Percentiles rank a stretch among this genome's conserved stretches.
Conservation (phyloP, 2,888 invertebrate genomes). For the Scaptomyza parva region DNA sequence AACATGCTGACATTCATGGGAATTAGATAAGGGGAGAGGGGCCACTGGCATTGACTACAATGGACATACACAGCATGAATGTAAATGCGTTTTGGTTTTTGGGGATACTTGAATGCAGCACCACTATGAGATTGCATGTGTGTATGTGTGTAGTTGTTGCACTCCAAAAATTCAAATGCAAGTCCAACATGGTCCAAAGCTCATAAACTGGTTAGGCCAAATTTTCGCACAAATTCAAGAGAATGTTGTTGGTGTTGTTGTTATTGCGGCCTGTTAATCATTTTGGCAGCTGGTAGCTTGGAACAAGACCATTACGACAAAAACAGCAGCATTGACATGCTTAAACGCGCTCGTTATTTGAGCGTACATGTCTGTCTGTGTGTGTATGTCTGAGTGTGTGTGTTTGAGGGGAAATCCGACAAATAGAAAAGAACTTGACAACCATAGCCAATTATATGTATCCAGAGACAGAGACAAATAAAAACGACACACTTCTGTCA, state of each 20-base stretch:
- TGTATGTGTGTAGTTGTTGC: conserved; percentile 1
- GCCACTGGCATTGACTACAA: conserved; percentile 44
- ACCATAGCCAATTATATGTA: conserved; percentile 44
- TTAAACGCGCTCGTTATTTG: conserved; percentile 58
- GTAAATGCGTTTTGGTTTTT: conserved; percentile 45
- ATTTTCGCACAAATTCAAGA: conserved; percentile 49
- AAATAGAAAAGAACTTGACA: neutral
- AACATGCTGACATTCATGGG: conserved; percentile 32
- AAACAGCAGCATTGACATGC: conserved; percentile 53
- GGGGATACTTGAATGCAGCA: conserved; percentile 47
- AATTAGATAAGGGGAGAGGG: neutral
- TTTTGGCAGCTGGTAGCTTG: conserved; percentile 47
- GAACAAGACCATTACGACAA: conserved; percentile 36
- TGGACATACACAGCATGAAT: conserved; percentile 50
- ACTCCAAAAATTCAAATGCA: conserved; percentile 56
- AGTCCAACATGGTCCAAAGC: conserved; percentile 38
- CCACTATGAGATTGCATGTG: conserved; percentile 1
- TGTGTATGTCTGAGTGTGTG: too few species aligned
- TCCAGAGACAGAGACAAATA: conserved; percentile 1
- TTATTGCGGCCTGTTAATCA: conserved; percentile 56
- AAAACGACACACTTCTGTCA: conserved; percentile 5
- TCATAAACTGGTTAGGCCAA: conserved; percentile 71
- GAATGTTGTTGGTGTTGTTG: conserved; percentile 31
- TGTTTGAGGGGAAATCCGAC: conserved; percentile 9
- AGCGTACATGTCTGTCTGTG: too few species aligned